These are phyloP conservation scores for Geotrypetes seraphini DNA, from an alignment of 2,797 vertebrate genomes.

Conservation along the genomic window DNA sequence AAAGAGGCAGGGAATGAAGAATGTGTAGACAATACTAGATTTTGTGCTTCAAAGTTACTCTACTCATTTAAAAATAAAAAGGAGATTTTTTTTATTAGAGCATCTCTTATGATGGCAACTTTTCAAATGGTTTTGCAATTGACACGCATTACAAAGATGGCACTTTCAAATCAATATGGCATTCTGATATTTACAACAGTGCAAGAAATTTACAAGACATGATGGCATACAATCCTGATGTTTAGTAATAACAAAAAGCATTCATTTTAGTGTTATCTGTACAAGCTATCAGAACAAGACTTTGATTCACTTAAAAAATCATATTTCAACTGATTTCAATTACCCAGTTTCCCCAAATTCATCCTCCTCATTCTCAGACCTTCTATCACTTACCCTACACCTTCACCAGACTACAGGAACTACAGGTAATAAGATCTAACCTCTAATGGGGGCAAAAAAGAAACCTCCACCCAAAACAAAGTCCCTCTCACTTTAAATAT, in stretches of 20 bases:
- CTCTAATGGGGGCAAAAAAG: conserved; percentile 65
- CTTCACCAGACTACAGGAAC: conserved; percentile 74
- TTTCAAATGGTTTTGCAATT: conserved; percentile 62
- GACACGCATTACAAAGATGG: conserved; percentile 83
- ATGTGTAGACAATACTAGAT: conserved; percentile 33
- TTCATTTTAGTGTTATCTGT: conserved; percentile 80
- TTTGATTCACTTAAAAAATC: conserved; percentile 74
- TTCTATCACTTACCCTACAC: conserved; percentile 74
- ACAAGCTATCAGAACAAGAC: conserved; percentile 85
- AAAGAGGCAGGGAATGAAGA: conserved; percentile 60
- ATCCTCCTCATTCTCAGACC: conserved; percentile 68
- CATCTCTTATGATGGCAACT: conserved; percentile 29
- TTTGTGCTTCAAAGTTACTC: conserved; percentile 58
- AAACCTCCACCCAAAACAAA: too few species aligned
- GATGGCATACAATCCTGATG: conserved; percentile 82
- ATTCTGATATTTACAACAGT: conserved; percentile 90
- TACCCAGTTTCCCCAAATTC: conserved; percentile 62
- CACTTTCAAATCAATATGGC: conserved; percentile 76
- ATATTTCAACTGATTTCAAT: conserved; percentile 75
- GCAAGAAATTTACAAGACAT: conserved; percentile 90
- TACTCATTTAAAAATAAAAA: not conserved
- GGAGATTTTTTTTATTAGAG: too few species aligned
- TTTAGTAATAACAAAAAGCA: conserved; percentile 80
- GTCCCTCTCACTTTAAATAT: conserved; percentile 32
- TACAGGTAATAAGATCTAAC: conserved; percentile 75